Percentiles rank a stretch among this genome's conserved stretches.
These are phyloP conservation scores for Chrosomus eos DNA, from an alignment of 2,797 vertebrate genomes.

Conservation along the genomic window DNA sequence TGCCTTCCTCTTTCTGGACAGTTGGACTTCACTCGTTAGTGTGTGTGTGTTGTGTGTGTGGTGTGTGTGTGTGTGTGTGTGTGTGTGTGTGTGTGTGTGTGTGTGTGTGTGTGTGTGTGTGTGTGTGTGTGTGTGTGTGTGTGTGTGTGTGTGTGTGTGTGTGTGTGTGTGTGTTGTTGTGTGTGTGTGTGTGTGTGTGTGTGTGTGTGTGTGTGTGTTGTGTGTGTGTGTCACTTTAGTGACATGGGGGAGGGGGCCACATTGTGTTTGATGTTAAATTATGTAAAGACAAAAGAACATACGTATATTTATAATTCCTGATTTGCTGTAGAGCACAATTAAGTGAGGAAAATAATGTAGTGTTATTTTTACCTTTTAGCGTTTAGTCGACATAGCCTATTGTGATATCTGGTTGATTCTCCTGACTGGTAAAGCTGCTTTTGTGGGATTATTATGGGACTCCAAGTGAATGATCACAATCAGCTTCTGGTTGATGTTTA, in stretches of 20 bases:
- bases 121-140: too few species aligned
- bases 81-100: too few species aligned
- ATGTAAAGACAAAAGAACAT: not conserved
- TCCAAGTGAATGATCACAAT: not conserved
- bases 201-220: too few species aligned
- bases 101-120: not conserved
- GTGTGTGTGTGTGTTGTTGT: too few species aligned
- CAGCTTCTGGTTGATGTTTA: slow-evolving; percentile 19
- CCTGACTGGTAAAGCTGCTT: not conserved
- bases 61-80: not conserved
- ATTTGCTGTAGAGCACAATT: not conserved
- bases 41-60: not conserved
- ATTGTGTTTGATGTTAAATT: not conserved
- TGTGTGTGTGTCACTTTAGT: not conserved
- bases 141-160: too few species aligned
- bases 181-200: too few species aligned
- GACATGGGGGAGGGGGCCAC: not conserved
- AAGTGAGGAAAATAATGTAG: not conserved
- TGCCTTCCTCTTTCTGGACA: slow-evolving; percentile 48
- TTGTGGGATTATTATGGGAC: not conserved
- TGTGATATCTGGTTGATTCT: slow-evolving; percentile 13
- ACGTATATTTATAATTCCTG: not conserved
- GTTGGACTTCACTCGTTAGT: not conserved
- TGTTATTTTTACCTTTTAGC: not conserved
- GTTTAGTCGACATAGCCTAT: not conserved